Conservation (phyloP, 2,113 vertebrate genomes). For the Hyaena hyaena region DNA sequence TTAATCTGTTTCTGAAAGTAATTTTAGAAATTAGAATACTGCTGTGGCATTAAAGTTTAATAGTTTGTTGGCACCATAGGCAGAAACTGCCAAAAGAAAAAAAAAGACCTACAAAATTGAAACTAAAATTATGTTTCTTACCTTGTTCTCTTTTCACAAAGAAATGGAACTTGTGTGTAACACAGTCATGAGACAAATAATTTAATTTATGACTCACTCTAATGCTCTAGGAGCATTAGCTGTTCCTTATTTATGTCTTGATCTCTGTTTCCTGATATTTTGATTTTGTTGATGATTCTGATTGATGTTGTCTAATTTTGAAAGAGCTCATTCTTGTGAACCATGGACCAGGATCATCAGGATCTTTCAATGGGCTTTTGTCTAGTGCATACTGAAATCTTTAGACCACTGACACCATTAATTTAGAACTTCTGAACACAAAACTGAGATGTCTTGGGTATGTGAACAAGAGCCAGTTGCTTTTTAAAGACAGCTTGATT, state of each 20-base stretch:
- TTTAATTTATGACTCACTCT: neutral
- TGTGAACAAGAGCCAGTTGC: neutral
- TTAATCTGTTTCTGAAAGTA: slow-evolving; percentile 72
- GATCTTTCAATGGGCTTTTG: neutral
- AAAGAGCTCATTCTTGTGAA: neutral
- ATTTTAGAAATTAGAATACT: slow-evolving; percentile 67
- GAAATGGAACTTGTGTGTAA: neutral
- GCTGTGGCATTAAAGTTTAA: slow-evolving; percentile 64
- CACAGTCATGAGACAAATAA: neutral
- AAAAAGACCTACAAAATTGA: neutral
- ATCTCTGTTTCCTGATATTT: neutral
- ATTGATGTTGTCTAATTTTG: neutral
- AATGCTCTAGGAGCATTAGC: neutral
- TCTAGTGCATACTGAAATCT: neutral
- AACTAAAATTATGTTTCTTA: slow-evolving; percentile 8
- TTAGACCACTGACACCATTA: neutral
- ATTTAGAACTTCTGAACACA: neutral
- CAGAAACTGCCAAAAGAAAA: slow-evolving; percentile 47
- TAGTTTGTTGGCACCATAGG: slow-evolving; percentile 49
- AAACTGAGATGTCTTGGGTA: neutral
- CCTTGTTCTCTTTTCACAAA: slow-evolving; percentile 12
- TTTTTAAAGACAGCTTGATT: neutral
- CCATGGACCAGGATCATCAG: neutral
- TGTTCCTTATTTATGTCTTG: neutral
- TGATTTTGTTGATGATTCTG: slow-evolving; percentile 2